Conservation (phyloP, 2,888 invertebrate genomes). For the Dryocosmus kuriphilus region DNA sequence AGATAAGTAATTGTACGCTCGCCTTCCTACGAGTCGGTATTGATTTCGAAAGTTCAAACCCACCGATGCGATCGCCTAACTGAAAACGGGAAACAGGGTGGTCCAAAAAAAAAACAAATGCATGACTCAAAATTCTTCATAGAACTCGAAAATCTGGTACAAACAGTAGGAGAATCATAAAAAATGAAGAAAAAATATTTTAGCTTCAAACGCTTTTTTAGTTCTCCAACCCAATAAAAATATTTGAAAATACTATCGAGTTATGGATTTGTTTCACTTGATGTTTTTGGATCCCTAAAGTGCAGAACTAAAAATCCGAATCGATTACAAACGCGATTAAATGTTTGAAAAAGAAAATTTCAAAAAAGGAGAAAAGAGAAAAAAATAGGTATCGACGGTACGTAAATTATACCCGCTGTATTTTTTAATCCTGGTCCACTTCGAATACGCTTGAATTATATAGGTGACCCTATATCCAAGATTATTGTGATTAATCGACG, state of each 20-base stretch:
- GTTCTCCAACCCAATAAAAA: neutral
- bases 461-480: slow-evolving; percentile 30
- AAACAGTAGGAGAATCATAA: neutral
- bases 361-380: neutral
- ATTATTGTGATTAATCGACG: slow-evolving; percentile 26
- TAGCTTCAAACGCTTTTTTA: neutral
- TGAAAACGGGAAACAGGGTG: neutral
- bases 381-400: neutral
- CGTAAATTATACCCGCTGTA: slow-evolving; percentile 45
- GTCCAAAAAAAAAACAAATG: slow-evolving; percentile 24
- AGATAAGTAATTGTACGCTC: slow-evolving; percentile 25
- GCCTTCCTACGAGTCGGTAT: slow-evolving; percentile 40
- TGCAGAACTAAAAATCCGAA: neutral
- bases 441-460: slow-evolving; percentile 45
- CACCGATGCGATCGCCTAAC: slow-evolving; percentile 1
- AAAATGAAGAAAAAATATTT: neutral
- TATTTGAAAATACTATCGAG: neutral
- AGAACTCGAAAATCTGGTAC: neutral
- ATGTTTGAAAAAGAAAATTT: neutral
- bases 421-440: slow-evolving; percentile 49
- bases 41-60: slow-evolving; percentile 16
- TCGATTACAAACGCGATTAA: neutral
- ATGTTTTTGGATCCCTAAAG: neutral
- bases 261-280: neutral
- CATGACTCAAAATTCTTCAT: slow-evolving; percentile 3